phyloP scores from a whole-genome alignment of 2,888 invertebrate species.

The Rhingia rostrata region DNA sequence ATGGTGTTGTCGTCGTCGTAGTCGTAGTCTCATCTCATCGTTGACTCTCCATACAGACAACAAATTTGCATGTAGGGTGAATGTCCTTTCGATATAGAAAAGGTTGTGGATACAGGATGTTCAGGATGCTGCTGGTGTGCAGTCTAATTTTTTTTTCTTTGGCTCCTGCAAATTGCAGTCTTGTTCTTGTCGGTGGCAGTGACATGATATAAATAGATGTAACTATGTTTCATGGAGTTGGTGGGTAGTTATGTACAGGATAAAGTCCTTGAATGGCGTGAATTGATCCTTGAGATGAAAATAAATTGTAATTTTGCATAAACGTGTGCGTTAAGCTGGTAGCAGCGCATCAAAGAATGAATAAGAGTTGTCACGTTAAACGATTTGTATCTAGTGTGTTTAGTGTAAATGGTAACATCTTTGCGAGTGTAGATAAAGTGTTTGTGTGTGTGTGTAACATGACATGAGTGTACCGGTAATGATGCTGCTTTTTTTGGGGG shows the following conservation, averaged over 20 bases:
- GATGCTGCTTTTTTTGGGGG: slow-evolving; percentile 21
- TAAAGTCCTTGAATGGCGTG: slow-evolving; percentile 66
- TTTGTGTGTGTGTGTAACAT: neutral
- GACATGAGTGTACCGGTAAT: slow-evolving; percentile 33
- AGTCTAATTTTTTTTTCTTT: slow-evolving; percentile 7
- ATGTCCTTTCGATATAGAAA: slow-evolving; percentile 66
- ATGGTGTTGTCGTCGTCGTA: slow-evolving; percentile 62
- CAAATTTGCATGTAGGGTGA: slow-evolving; percentile 72
- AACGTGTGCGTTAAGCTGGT: slow-evolving; percentile 52
- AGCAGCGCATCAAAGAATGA: slow-evolving; percentile 35
- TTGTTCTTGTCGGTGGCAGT: slow-evolving; percentile 67
- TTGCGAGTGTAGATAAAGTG: neutral
- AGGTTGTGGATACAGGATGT: slow-evolving; percentile 67
- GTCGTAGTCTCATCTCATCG: slow-evolving; percentile 23
- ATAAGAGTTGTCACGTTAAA: slow-evolving; percentile 63
- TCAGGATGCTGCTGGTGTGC: slow-evolving; percentile 52
- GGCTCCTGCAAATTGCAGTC: slow-evolving; percentile 64
- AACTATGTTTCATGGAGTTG: slow-evolving; percentile 53
- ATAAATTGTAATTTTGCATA: slow-evolving; percentile 74
- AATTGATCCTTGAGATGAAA: slow-evolving; percentile 74
- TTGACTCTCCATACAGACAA: slow-evolving; percentile 57
- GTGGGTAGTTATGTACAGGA: slow-evolving; percentile 37
- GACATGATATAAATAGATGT: slow-evolving; percentile 64
- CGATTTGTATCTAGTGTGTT: slow-evolving; percentile 64
- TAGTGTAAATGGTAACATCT: slow-evolving; percentile 55